Conservation (phyloP, 2,113 vertebrate genomes). For the Falcunculus frontatus region DNA sequence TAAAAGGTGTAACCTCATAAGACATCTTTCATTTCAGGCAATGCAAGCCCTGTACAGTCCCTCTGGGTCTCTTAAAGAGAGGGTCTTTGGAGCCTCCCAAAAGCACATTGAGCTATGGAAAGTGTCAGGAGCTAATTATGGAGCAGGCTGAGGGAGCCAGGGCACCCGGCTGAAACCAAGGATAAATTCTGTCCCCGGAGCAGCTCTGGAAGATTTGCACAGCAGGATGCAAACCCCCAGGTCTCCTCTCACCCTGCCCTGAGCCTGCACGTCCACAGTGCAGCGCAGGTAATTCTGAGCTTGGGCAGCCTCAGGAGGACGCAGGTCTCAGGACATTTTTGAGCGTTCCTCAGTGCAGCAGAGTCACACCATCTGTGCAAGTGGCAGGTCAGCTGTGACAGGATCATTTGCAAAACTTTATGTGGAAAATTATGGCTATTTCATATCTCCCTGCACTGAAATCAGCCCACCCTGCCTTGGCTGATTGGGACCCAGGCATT, state of each 20-base stretch:
- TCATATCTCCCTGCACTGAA: neutral
- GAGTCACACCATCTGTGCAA: neutral
- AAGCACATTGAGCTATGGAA: neutral
- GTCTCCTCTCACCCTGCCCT: neutral
- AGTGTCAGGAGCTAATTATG: constrained; percentile 1
- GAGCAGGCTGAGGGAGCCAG: neutral
- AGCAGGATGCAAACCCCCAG: neutral
- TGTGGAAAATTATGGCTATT: neutral
- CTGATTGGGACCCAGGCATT: neutral
- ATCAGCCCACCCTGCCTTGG: neutral
- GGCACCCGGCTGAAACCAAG: neutral
- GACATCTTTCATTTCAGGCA: constrained; percentile 41
- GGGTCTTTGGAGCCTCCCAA: constrained; percentile 5
- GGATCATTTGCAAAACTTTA: neutral
- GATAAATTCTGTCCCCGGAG: neutral
- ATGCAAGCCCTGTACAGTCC: neutral
- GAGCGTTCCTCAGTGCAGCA: neutral
- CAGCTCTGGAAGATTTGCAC: neutral
- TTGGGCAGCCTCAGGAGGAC: neutral
- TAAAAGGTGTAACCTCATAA: constrained; percentile 41
- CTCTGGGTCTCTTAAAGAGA: constrained; percentile 13
- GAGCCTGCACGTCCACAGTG: neutral
- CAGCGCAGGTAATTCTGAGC: neutral
- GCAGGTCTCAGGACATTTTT: neutral
- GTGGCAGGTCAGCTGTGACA: neutral